Conservation (phyloP, 1,140 invertebrate genomes). For the Odontomachus brunneus region DNA sequence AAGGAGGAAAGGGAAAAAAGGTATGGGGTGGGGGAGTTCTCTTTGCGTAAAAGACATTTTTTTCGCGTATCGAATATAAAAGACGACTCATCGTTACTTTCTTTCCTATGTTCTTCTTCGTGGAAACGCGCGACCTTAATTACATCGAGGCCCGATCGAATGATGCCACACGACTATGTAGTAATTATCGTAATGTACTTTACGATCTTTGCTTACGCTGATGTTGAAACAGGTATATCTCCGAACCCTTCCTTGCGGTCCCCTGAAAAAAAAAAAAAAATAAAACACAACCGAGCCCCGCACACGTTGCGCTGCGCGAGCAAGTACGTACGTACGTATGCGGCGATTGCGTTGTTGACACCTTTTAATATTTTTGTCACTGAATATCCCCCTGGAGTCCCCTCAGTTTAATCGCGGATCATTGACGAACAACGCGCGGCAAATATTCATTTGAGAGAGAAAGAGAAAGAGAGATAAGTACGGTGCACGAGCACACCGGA, state of each 20-base stretch:
- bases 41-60: too few relatives aligned
- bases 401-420: constrained; percentile 70
- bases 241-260: constrained; percentile 70
- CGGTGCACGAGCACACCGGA: constrained; percentile 65
- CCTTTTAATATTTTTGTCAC: constrained; percentile 77
- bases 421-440: constrained; percentile 67
- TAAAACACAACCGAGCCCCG: constrained; percentile 71
- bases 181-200: background rate
- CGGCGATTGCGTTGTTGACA: constrained; percentile 76
- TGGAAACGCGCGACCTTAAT: too few relatives aligned
- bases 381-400: constrained; percentile 60
- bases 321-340: constrained; percentile 71
- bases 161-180: too few relatives aligned
- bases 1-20: background rate
- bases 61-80: too few relatives aligned
- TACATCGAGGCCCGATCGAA: too few relatives aligned
- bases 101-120: too few relatives aligned
- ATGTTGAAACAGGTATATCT: constrained; percentile 76
- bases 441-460: constrained; percentile 74
- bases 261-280: constrained; percentile 42
- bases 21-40: too few relatives aligned
- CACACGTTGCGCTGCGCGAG: constrained; percentile 73
- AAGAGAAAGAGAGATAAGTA: constrained; percentile 10
- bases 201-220: background rate
- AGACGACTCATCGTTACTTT: too few relatives aligned